Base-by-base conservation (phyloP, 2,888 invertebrate species). In the Andrena minutula region DNA sequence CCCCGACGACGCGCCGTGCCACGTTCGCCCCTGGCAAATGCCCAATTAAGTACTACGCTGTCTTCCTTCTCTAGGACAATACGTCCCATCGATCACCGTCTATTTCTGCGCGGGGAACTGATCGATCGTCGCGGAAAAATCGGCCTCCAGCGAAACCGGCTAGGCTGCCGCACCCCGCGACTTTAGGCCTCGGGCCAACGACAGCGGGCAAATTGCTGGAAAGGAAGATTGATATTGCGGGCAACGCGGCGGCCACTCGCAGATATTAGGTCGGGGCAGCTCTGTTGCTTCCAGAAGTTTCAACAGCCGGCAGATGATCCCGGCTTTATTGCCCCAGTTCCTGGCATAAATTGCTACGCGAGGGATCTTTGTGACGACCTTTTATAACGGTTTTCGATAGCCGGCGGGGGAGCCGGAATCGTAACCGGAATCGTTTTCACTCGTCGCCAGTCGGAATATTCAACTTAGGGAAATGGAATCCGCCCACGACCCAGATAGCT, bases 21-120 rank as follows among this genome's bases (percentile, higher is more conserved):
- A 30, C 63, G 76, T 78, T 80, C 82, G 80, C 75, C 70, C 73
- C 79, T 79, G 82, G 75, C 80, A 82, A 71, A 63, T 84, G 75
- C 75, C 75, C 85, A 78, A 66, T 75, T 77, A 35, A 35, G 35
- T 35, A 41, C 41, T 41, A 51, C 58, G 58, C 71, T 71, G 66
- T 60, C 66, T 28, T 58, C 75, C 72, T 60, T 28, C 56, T 68
- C 12, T 8, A 8, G 23, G 12, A 60, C 66, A 64, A 71, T 71
- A 41, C 56, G 56, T 71, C 47, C 61, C 61, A 65, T 41, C 73
- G 73, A 64, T 53, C 77, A 4, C 1, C 20, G 74, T 60, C 75
- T 26, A 53, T 51, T 41, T 60, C 35, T 20, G 20, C 64, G 6
- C 10, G 23, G 5, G 8, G 20, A 28, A 41, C 2, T 16, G 20